Evolutionary conservation across 1,140 invertebrate species (phyloP).

Genomic region (Melanaphis sacchari): DNA sequence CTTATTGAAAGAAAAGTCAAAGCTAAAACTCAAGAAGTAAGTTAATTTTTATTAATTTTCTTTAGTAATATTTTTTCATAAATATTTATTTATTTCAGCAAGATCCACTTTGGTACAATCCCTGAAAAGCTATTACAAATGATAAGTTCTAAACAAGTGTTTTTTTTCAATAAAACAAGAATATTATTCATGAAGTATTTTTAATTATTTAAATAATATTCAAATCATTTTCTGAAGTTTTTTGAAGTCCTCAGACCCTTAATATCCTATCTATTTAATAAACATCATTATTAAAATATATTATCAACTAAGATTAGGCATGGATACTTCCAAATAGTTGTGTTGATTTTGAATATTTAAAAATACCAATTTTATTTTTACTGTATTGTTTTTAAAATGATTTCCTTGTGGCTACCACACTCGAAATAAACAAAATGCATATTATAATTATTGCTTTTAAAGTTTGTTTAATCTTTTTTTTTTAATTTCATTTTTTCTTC

Average conservation of each 20-base stretch:
- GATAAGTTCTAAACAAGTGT: neutral
- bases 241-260: neutral
- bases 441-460: too few relatives aligned
- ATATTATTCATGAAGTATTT: slow-evolving; percentile 19
- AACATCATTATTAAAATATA: too few relatives aligned
- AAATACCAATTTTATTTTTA: slow-evolving; percentile 80
- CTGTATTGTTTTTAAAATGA: slow-evolving; percentile 70
- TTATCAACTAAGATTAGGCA: slow-evolving; percentile 77
- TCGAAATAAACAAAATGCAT: too few relatives aligned
- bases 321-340: slow-evolving; percentile 81
- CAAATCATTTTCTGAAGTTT: neutral
- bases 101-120: slow-evolving; percentile 56
- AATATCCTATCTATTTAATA: neutral
- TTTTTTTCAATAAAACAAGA: slow-evolving; percentile 39
- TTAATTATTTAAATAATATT: slow-evolving; percentile 28
- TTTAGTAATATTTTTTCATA: neutral
- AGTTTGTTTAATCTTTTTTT: too few relatives aligned
- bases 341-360: slow-evolving; percentile 78
- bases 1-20: slow-evolving; percentile 83
- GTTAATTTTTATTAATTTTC: neutral
- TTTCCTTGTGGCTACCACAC: too few relatives aligned
- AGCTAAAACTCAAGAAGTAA: slow-evolving; percentile 66
- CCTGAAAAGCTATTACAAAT: slow-evolving; percentile 15
- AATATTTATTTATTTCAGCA: slow-evolving; percentile 20
- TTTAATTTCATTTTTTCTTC: too few relatives aligned